Base-by-base conservation (phyloP, 2,113 vertebrate genomes). In the Elgaria multicarinata region DNA sequence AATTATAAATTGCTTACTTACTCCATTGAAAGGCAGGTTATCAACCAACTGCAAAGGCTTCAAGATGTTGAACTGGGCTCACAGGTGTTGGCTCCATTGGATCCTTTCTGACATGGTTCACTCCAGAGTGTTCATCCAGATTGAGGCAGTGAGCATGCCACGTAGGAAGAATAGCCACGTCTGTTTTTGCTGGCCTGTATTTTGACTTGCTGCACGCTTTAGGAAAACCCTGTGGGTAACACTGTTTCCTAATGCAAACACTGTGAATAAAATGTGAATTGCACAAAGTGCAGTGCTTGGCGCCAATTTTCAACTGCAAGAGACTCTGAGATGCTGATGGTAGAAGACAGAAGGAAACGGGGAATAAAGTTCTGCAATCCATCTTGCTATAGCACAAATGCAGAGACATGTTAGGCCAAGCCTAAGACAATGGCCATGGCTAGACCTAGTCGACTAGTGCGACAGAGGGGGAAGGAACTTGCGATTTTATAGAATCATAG, bases 161-260 rank as follows among this genome's bases (percentile, higher is more conserved):
- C 77, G 81, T 88, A 86, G 64, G 85, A 89, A 90, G 77, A 87
- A 92, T 74, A 87, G 91, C 79, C 88, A 86, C 67, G 0, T 86
- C 4, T 0, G 92, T 94, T 92, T 94, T 42, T 91, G 64, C 83
- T 95, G 94, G 94, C 93, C 93, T 92, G 90, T 95, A 92, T 93
- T 95, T 94, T 4, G 85, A 86, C 62, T 92, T 89, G 79, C 82
- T 85, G 77, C 83, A 89, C 0, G 0, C 58, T 84, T 69, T 66
- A 86, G 87, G 81, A 93, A 91, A 89, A 6, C 72, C 79, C 31
- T 87, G n/a, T 0, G 80, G 87, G 90, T 90, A 44, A 69, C 86
- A 18, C n/a, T 74, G 58, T 76, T 86, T 76, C 77, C 62, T 91
- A 5, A 0, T 42, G 67, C 89, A 77, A 91, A 36, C 1, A 0